Conservation (phyloP, 2,113 vertebrate species). For the Heterotis niloticus region DNA sequence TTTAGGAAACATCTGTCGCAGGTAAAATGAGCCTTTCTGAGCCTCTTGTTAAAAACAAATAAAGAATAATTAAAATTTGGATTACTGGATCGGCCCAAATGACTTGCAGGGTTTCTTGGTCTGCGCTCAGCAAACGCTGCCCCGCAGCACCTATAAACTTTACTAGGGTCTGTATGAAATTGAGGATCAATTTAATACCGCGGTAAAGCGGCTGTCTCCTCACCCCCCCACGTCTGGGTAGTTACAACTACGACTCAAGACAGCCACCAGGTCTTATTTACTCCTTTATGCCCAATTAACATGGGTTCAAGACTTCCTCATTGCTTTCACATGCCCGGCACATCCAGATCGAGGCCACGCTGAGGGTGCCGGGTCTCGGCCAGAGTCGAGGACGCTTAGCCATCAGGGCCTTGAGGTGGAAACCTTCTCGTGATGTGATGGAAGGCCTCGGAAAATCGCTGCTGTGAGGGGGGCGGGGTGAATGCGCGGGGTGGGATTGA, state of each 20-base stretch:
- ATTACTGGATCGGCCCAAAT: slow-evolving; percentile 19
- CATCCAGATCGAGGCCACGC: neutral
- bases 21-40: too few species aligned
- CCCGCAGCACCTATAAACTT: slow-evolving; percentile 34
- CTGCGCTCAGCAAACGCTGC: slow-evolving; percentile 23
- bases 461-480: too few species aligned
- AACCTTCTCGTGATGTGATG: neutral
- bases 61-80: slow-evolving; percentile 63
- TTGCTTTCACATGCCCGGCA: slow-evolving; percentile 21
- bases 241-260: slow-evolving; percentile 5
- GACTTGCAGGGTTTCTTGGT: slow-evolving; percentile 13
- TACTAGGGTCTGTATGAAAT: slow-evolving; percentile 24
- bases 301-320: slow-evolving; percentile 21
- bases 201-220: slow-evolving; percentile 3
- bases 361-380: neutral
- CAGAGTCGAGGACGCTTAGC: neutral
- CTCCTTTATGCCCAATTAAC: slow-evolving; percentile 38
- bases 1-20: too few species aligned
- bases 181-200: slow-evolving; percentile 18
- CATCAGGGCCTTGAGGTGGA: neutral
- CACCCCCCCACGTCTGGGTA: slow-evolving; percentile 15
- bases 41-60: slow-evolving; percentile 48
- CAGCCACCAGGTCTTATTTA: slow-evolving; percentile 36
- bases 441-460: neutral
- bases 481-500: too few species aligned